phyloP scores from a whole-genome alignment of 2,797 vertebrate species.

The Rallus crepitans region DNA sequence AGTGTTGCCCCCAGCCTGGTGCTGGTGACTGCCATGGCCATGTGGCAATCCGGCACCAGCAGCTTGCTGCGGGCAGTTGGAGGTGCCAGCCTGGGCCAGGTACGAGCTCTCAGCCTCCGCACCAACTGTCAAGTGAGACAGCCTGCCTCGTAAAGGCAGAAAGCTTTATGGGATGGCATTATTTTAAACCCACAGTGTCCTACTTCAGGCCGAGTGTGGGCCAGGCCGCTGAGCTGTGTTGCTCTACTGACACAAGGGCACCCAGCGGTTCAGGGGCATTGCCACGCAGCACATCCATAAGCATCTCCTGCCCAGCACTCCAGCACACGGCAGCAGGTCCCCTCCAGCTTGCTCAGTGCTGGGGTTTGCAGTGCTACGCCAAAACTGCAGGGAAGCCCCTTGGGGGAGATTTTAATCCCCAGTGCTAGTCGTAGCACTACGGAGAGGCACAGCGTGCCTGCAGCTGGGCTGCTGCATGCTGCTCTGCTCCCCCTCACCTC shows the following conservation, averaged over 20 bases:
- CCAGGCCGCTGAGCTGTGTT: neutral
- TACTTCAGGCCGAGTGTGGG: neutral
- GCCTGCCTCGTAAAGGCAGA: neutral
- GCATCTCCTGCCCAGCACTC: neutral
- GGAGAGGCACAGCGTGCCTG: fast-evolving
- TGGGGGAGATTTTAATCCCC: neutral
- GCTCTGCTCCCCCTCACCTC: neutral
- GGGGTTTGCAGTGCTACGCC: neutral
- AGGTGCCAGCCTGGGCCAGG: neutral
- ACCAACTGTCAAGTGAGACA: neutral
- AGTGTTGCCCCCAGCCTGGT: fast-evolving
- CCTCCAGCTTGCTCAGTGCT: fast-evolving
- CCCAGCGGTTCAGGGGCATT: too few species aligned
- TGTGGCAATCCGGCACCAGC: fast-evolving
- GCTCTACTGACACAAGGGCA: neutral
- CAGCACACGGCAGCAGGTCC: neutral
- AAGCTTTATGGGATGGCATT: neutral
- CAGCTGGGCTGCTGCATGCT: neutral
- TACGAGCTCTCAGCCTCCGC: fast-evolving
- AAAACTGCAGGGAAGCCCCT: neutral
- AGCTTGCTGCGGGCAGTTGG: fast-evolving
- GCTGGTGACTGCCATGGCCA: fast-evolving
- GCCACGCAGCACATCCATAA: fast-evolving
- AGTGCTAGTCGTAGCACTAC: fast-evolving
- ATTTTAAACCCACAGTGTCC: neutral